Base-by-base conservation (phyloP, 2,888 invertebrate species). In the Crossocerus cetratus region DNA sequence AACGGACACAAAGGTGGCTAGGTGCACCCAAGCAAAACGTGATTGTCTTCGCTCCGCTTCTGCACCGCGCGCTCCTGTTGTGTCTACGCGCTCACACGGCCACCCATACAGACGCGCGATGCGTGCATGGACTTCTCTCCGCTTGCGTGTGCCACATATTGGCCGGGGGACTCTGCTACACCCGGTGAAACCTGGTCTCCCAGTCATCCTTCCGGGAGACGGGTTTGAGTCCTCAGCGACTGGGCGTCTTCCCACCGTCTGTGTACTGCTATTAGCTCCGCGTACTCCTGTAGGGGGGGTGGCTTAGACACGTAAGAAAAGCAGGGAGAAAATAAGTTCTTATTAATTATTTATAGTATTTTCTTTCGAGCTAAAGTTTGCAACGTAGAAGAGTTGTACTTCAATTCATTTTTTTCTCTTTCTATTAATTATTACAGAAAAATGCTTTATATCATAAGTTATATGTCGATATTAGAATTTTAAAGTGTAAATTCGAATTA, bases 1-100 rank as follows among this genome's bases (percentile, higher is more conserved):
- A 72, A 78, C 70, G 59, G 78, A 76, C 76, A 84, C 82, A 85
- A 82, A 84, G 82, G 84, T 81, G 82, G 83, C 81, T 83, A 81
- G 78, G 81, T 78, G 85, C 84, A 85, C 76, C 83, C 77, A 74
- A 83, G 83, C 83, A 82, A 76, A 78, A 83, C 83, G 69, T 67
- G 76, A 32, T 66, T 70, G 82, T 74, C 77, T 71, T 58, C 64
- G 60, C 71, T 53, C n/a, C 54, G 57, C 49, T 60, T 22, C 54
- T 53, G 18, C 56, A 55, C 49, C 57, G 22, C 54, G 63, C 16
- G 57, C 65, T 32, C 49, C 16, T 49, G 23, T 53, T 63, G 65
- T 67, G 44, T 53, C 32, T 4, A 58, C 32, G 32, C 11, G 32
- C n/a, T n/a, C n/a, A n/a, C 32, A 32, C 32, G 11, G 32, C 32